Base-by-base conservation (phyloP, 64 coral and sea anemone species). In the Porites australiensis region DNA sequence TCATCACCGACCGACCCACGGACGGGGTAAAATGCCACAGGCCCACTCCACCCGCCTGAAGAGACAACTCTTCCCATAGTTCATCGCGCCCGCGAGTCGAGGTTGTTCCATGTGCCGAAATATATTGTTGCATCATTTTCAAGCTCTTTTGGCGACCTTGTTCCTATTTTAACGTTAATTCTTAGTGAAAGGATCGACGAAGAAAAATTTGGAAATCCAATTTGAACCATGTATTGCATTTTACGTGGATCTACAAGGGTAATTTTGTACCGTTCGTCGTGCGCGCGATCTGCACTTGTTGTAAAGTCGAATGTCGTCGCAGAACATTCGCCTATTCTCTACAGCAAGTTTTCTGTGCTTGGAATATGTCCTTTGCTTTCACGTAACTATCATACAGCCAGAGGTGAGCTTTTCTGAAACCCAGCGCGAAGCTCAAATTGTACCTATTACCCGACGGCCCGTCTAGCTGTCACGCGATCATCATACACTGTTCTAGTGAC, bases 311-410 rank as follows among this genome's bases (percentile, higher is more conserved):
- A 15, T 10, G 8, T 6, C 8, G 46, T 21, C 11, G 81, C 63
- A 52, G 64, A 64, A 50, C 6, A 37, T 6, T 68, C 64, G 3
- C 81, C 46, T 50, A 68, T 69, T 68, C 62, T 84, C 19, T 84
- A 50, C 81, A 50, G 62, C 64, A 84, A 84, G 51, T 19, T 13
- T 84, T 68, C 63, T 7, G 9, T 52, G 6, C 58, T 68, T 84
- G 81, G 46, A 47, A 50, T 69, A 44, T 50, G 22, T 84, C 63
- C 45, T 69, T 50, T 64, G 8, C 23, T 82, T 82, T 64, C 10
- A 3, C 81, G 78, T 44, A 81, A 27, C 55, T 63, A 81, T 61
- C 78, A 52, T 84, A 23, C 81, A 5, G 8, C 5, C 4, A 69
- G 2, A 84, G 81, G 81, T 84, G 51, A 84, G 63, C 15, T 50